These are phyloP conservation scores for Penaeus chinensis DNA, from an alignment of 1,140 invertebrate species.

Conservation along the genomic window DNA sequence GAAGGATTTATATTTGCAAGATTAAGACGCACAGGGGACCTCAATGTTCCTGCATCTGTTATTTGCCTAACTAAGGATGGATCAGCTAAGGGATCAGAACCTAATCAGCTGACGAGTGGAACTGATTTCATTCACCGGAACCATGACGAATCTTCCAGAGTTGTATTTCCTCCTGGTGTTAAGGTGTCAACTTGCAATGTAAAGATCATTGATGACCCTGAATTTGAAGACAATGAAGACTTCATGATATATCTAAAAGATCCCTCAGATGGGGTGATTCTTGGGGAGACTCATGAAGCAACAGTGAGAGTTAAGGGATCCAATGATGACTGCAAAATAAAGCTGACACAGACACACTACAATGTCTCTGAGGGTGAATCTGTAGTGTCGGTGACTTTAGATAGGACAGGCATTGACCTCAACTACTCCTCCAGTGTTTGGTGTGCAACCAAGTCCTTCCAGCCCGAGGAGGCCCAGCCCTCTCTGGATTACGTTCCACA, in stretches of 20 bases:
- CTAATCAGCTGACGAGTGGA: constrained; percentile 47
- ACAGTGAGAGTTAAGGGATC: constrained; percentile 57
- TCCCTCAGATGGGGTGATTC: constrained; percentile 58
- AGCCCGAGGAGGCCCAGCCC: constrained; percentile 40
- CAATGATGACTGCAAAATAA: constrained; percentile 57
- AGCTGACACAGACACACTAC: constrained; percentile 37
- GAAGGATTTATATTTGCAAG: constrained; percentile 45
- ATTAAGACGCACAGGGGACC: constrained; percentile 51
- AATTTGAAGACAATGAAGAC: constrained; percentile 68
- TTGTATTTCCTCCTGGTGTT: constrained; percentile 67
- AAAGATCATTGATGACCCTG: constrained; percentile 69
- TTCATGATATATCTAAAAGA: constrained; percentile 67
- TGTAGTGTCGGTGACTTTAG: constrained; percentile 42
- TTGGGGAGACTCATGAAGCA: constrained; percentile 40
- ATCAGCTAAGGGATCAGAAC: constrained; percentile 43
- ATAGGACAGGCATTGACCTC: constrained; percentile 53
- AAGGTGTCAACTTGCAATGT: constrained; percentile 67
- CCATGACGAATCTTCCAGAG: constrained; percentile 65
- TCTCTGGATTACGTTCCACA: constrained; percentile 48
- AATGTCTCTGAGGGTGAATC: constrained; percentile 48
- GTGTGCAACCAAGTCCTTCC: constrained; percentile 44
- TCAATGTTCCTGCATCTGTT: constrained; percentile 42
- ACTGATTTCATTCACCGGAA: constrained; percentile 69
- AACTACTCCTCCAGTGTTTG: constrained; percentile 54
- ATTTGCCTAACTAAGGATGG: constrained; percentile 61